Evolutionary conservation across 2,888 invertebrate species (phyloP).

Genomic region (Apamea epomidion): DNA sequence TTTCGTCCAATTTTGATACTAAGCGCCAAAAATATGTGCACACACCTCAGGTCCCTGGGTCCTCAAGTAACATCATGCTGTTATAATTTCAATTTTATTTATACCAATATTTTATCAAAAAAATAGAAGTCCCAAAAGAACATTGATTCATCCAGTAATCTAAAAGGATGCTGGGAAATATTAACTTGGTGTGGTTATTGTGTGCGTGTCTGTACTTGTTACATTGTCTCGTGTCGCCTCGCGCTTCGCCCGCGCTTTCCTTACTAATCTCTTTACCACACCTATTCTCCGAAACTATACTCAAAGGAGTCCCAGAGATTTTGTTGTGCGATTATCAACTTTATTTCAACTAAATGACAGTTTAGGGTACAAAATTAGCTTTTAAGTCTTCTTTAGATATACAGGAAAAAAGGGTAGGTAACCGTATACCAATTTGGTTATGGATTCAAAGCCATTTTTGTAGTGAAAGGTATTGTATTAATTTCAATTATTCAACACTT

Average conservation of each 20-base stretch:
- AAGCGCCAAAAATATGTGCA: background rate
- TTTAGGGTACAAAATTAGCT: background rate
- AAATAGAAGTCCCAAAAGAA: background rate
- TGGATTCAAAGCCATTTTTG: slow-evolving; percentile 1
- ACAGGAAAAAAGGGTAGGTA: background rate
- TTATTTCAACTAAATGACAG: background rate
- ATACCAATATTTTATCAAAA: background rate
- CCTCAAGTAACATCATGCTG: background rate
- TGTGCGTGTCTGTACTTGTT: slow-evolving; percentile 78
- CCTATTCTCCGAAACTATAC: slow-evolving; percentile 48
- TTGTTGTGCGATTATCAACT: slow-evolving; percentile 15
- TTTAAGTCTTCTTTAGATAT: background rate
- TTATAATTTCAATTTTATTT: background rate
- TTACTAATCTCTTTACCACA: slow-evolving; percentile 50
- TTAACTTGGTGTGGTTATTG: slow-evolving; percentile 82
- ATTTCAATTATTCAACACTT: slow-evolving; percentile 17
- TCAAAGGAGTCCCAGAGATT: slow-evolving; percentile 46
- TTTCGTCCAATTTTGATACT: background rate
- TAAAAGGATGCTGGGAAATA: slow-evolving; percentile 67
- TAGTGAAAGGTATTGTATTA: slow-evolving; percentile 16
- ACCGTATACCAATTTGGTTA: background rate
- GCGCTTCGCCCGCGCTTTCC: slow-evolving; percentile 83
- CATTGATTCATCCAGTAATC: slow-evolving; percentile 75
- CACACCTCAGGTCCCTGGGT: background rate
- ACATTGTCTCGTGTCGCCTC: slow-evolving; percentile 77